Evolutionary conservation across 2,797 vertebrate species (phyloP), one percentile per base, ranked within the genome.

Genomic region (Spea hammondii): DNA sequence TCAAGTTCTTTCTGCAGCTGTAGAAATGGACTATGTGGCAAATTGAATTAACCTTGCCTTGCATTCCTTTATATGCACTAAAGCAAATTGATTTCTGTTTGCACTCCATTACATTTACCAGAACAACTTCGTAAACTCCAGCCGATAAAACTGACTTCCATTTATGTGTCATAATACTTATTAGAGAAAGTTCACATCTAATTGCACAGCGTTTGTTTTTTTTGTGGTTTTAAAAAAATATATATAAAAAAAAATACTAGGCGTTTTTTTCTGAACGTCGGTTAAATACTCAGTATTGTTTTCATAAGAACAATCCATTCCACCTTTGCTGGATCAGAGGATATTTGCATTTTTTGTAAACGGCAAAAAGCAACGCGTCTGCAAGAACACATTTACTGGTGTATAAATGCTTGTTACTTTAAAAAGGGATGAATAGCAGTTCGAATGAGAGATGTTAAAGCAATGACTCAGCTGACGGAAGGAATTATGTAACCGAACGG

Each of bases 11-110:
- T 70, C 1, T 60, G 57, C 67, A 48, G 60, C 49, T 74, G 64
- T 59, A 78, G 45, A 67, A 65, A 59, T 46, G 45, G 54, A 65
- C 73, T 66, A 68, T 59, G 45, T 7, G 49, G 55, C 44, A 80
- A 75, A 75, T 80, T 75, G 12, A 65, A 75, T 80, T 75, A 80
- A 75, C 78, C 78, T 70, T 11, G 13, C 48, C 60, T 75, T 75
- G 49, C 59, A 75, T 59, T 75, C 46, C 60, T 51, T 75, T 80
- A 57, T 74, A 70, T 67, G 45, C 44, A 47, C 44, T 74, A 79
- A 73, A 79, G 55, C 10, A 74, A 79, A 75, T 70, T 64, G 66
- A 69, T 64, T 79, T 79, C n/a, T 10, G 49, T 75, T 79, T 75
- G 44, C 72, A 64, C 57, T 70, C 49, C 66, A 70, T 79, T 74